phyloP scores from a whole-genome alignment of 2,797 vertebrate genomes.

The Tenualosa thibaudeaui region DNA sequence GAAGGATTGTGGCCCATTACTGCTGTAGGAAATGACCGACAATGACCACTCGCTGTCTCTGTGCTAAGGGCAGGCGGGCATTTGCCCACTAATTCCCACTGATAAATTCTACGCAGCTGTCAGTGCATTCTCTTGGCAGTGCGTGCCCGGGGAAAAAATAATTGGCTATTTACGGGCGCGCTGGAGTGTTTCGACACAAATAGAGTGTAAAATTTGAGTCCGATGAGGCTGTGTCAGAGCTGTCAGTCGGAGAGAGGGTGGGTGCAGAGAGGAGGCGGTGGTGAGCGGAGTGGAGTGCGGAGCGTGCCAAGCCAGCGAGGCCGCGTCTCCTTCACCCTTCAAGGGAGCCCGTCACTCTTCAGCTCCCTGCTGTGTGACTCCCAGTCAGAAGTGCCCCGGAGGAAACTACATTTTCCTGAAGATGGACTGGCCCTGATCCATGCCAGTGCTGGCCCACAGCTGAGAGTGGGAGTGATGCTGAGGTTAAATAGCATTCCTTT shows the following conservation, averaged over 20 bases:
- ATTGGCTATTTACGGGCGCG: background rate
- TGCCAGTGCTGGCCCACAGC: no score
- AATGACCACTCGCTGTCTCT: background rate
- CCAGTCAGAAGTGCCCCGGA: background rate
- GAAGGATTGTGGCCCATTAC: background rate
- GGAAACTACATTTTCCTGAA: background rate
- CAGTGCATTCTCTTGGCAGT: background rate
- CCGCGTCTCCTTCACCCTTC: slow-evolving; percentile 7
- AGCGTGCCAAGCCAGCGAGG: background rate
- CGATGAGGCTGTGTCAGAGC: background rate
- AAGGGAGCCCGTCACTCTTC: background rate
- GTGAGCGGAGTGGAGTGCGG: no score
- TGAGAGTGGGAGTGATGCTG: no score
- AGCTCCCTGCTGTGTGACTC: background rate
- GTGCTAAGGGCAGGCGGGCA: background rate
- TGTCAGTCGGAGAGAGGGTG: background rate
- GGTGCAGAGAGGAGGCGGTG: no score
- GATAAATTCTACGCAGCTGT: background rate
- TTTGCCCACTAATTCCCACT: background rate
- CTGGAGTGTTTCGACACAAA: slow-evolving; percentile 2
- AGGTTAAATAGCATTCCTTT: no score
- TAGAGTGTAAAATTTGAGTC: background rate
- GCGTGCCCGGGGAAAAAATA: background rate
- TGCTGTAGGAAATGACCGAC: background rate
- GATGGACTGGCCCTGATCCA: no score